phyloP scores from a whole-genome alignment of 1,140 invertebrate genomes.

The Hyles vespertilio region DNA sequence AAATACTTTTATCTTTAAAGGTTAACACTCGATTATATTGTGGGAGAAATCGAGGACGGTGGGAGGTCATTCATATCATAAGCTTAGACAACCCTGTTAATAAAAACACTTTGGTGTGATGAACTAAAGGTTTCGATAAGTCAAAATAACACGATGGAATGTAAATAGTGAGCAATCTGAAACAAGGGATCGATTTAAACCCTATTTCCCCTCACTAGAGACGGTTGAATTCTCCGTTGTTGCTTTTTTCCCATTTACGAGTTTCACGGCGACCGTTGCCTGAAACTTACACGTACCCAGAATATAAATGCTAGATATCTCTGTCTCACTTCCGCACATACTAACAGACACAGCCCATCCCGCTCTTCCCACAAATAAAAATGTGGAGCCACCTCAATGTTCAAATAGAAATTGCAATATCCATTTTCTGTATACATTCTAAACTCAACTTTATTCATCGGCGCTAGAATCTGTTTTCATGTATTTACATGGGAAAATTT shows the following conservation, averaged over 20 bases:
- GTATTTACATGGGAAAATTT: slow-evolving; percentile 17
- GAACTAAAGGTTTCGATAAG: no score
- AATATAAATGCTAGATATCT: slow-evolving; percentile 68
- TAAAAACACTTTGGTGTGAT: no score
- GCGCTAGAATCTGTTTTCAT: slow-evolving; percentile 25
- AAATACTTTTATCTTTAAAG: no score
- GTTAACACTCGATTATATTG: no score
- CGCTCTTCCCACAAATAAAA: slow-evolving; percentile 69
- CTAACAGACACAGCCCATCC: slow-evolving; percentile 33
- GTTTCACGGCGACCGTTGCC: slow-evolving; percentile 74
- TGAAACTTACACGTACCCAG: slow-evolving; percentile 74
- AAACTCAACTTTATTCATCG: slow-evolving; percentile 31
- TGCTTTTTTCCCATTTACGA: slow-evolving; percentile 76
- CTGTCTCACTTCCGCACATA: slow-evolving; percentile 41
- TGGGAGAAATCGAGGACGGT: no score
- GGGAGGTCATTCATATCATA: no score
- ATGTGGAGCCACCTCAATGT: slow-evolving; percentile 63
- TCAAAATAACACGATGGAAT: no score
- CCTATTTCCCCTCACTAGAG: slow-evolving; percentile 58
- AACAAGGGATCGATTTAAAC: slow-evolving; percentile 16
- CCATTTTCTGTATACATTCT: slow-evolving; percentile 26
- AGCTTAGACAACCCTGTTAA: no score
- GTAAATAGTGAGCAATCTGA: slow-evolving; percentile 2
- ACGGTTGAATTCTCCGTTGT: slow-evolving; percentile 69
- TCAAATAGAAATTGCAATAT: slow-evolving; percentile 62